phyloP scores from a whole-genome alignment of 1,140 invertebrate genomes.

The Stegodyphus mimosarum region DNA sequence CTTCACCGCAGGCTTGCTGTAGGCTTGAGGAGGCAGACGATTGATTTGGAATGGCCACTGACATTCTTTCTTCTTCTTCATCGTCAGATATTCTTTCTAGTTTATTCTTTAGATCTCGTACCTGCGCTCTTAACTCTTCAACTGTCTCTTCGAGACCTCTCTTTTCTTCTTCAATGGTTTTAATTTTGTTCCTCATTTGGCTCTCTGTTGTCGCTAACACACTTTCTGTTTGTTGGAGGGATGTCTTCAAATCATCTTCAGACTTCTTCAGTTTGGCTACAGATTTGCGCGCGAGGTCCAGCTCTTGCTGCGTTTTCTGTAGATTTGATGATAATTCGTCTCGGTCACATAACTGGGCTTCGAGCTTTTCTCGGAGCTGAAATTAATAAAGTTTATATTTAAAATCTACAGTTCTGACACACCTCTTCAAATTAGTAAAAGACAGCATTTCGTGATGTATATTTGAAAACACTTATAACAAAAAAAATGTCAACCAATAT shows the following conservation, averaged over 20 bases:
- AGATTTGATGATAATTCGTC: constrained; percentile 66
- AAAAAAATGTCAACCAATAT: no score
- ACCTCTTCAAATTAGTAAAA: no score
- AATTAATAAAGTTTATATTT: background rate
- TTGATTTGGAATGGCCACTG: constrained; percentile 4
- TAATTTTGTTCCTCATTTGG: constrained; percentile 43
- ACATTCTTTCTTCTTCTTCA: constrained; percentile 24
- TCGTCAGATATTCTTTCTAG: constrained; percentile 34
- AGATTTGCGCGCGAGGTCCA: constrained; percentile 64
- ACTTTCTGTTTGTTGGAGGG: constrained; percentile 63
- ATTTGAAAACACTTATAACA: no score
- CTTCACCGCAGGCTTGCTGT: no score
- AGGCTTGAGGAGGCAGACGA: background rate
- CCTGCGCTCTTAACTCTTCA: constrained; percentile 48
- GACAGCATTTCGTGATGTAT: no score
- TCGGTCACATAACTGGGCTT: constrained; percentile 66
- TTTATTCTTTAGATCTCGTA: constrained; percentile 39
- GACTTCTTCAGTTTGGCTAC: constrained; percentile 67
- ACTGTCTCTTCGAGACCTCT: constrained; percentile 57
- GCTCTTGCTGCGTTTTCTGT: constrained; percentile 64
- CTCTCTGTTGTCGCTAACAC: constrained; percentile 60
- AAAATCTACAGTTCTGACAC: no score
- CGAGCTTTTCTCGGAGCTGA: constrained; percentile 63
- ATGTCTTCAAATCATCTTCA: constrained; percentile 63
- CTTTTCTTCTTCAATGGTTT: constrained; percentile 56